These are phyloP conservation scores for Ceryle rudis DNA, from an alignment of 2,797 vertebrate species.

Conservation along the genomic window DNA sequence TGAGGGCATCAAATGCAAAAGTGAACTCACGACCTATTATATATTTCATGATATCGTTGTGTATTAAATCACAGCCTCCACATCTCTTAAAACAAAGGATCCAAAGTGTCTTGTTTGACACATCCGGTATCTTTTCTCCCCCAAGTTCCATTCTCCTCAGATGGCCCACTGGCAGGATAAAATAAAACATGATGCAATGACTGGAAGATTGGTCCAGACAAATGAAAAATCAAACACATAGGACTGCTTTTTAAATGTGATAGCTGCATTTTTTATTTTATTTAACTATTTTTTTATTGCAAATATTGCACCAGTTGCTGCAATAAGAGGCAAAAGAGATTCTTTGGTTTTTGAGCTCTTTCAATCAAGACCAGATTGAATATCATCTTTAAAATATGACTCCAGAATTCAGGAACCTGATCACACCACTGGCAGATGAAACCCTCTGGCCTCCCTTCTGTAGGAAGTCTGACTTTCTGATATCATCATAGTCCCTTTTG, in stretches of 20 bases:
- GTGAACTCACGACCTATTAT: background rate
- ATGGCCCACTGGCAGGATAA: background rate
- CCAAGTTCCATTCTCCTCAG: background rate
- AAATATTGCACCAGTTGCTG: background rate
- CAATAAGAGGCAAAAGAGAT: background rate
- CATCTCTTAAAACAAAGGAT: background rate
- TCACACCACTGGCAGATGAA: background rate
- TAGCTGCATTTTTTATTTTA: too few species aligned
- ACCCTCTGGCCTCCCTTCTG: background rate
- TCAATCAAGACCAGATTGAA: background rate
- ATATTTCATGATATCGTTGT: background rate
- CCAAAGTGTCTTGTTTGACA: background rate
- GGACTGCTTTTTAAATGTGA: background rate
- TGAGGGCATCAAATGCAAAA: background rate
- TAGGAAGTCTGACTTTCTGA: background rate
- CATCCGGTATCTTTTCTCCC: background rate
- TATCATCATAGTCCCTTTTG: background rate
- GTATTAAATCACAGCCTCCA: background rate
- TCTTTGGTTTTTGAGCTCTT: background rate
- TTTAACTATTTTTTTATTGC: too few species aligned
- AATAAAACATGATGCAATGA: background rate
- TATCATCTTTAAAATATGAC: background rate
- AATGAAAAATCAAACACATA: background rate
- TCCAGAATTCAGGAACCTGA: background rate
- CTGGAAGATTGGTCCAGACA: background rate